Percentiles rank a stretch among this genome's conserved stretches.
Evolutionary conservation across 1,140 invertebrate genomes (phyloP).

Genomic region (Macrostomum lignano): DNA sequence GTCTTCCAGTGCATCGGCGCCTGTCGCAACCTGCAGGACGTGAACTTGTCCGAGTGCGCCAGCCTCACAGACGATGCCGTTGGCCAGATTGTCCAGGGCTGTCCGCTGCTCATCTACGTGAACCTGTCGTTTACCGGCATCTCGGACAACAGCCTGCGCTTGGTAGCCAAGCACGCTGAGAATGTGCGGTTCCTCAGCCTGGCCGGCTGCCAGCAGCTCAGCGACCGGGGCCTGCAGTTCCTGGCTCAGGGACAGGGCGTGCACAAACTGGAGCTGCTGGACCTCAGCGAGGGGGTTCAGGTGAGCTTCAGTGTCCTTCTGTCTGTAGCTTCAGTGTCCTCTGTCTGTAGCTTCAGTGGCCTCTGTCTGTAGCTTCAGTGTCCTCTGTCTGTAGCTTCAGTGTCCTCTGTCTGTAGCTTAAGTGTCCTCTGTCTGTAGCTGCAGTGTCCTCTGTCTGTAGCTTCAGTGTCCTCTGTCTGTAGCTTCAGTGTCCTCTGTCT

Average conservation of each 20-base stretch:
- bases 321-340: no score
- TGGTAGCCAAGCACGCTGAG: constrained; percentile 15
- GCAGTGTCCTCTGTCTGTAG: no score
- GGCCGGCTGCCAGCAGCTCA: constrained; percentile 20
- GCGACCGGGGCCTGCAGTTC: constrained; percentile 21
- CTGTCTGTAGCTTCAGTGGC: no score
- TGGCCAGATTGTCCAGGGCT: constrained; percentile 14
- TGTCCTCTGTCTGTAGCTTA: no score
- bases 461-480: no score
- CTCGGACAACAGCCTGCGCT: constrained; percentile 19
- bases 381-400: no score
- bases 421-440: no score
- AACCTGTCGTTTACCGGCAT: constrained; percentile 24
- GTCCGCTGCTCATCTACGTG: constrained; percentile 24
- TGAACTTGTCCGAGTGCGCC: constrained; percentile 24
- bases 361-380: no score
- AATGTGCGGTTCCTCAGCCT: constrained; percentile 24
- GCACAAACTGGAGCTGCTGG: constrained; percentile 21
- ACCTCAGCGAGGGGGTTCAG: constrained; percentile 24
- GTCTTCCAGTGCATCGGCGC: constrained; percentile 20
- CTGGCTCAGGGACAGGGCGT: constrained; percentile 17
- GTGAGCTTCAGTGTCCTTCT: constrained; percentile 9
- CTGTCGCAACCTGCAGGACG: constrained; percentile 26
- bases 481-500: no score
- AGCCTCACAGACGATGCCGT: constrained; percentile 16